These are phyloP conservation scores for Sisyra terminalis DNA, from an alignment of 2,888 invertebrate genomes.

Conservation along the genomic window DNA sequence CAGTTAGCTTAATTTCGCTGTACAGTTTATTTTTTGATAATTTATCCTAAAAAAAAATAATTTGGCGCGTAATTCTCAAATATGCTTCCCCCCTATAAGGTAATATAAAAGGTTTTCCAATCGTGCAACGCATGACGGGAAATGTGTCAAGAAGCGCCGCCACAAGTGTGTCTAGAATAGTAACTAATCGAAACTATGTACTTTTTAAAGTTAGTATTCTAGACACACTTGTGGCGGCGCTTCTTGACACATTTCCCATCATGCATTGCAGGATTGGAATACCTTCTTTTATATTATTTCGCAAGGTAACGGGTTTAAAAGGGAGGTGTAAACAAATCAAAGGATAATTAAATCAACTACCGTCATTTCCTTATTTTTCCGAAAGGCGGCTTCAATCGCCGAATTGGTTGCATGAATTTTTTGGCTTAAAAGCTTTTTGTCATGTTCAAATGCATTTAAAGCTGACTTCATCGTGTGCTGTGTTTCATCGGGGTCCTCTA, in stretches of 20 bases:
- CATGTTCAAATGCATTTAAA: neutral
- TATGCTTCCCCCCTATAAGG: neutral
- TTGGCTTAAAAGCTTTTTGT: constrained; percentile 2
- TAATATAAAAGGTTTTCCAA: too few relatives aligned
- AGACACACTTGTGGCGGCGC: too few relatives aligned
- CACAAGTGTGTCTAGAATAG: too few relatives aligned
- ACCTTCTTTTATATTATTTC: too few relatives aligned
- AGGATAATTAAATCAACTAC: neutral
- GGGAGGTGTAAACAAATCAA: neutral
- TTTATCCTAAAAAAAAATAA: constrained; percentile 5
- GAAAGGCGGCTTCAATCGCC: constrained; percentile 4
- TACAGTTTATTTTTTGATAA: constrained; percentile 2
- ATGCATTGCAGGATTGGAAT: too few relatives aligned
- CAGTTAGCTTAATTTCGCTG: neutral
- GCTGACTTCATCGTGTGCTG: neutral
- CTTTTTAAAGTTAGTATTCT: neutral
- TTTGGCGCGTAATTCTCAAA: neutral
- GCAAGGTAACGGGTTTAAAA: neutral
- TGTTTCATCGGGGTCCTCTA: constrained; percentile 1
- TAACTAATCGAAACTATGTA: too few relatives aligned
- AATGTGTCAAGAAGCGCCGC: too few relatives aligned
- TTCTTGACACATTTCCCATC: too few relatives aligned
- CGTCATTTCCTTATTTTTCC: constrained; percentile 2
- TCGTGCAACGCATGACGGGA: too few relatives aligned
- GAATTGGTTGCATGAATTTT: constrained; percentile 3